Conservation (phyloP, 2,797 vertebrate genomes). For the Cirrhinus molitorella region DNA sequence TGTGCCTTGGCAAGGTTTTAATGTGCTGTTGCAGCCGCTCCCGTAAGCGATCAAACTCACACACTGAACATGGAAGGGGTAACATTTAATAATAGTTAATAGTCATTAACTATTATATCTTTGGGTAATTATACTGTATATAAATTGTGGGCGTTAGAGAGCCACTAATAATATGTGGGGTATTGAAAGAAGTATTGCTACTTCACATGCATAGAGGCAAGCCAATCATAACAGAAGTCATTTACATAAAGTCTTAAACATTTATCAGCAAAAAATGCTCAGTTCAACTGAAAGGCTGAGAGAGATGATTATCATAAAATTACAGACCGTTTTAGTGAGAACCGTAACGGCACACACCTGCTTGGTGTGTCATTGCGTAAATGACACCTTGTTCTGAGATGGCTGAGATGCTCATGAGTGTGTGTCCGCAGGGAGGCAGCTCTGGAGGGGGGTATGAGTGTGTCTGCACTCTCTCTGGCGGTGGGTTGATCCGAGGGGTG, state of each 20-base stretch:
- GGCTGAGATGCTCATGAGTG: constrained; percentile 79
- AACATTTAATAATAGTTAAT: no score
- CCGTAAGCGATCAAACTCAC: constrained; percentile 78
- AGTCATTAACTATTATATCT: no score
- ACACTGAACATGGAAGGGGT: constrained; percentile 79
- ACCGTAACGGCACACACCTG: constrained; percentile 75
- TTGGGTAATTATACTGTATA: no score
- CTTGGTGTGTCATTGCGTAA: constrained; percentile 79
- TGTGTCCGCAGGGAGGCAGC: constrained; percentile 76
- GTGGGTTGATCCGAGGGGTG: constrained; percentile 46
- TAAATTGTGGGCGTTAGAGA: no score
- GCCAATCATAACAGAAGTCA: not conserved
- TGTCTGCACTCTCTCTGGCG: constrained; percentile 71
- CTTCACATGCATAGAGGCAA: not conserved
- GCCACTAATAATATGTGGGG: no score
- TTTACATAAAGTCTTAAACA: not conserved
- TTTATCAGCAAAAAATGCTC: not conserved
- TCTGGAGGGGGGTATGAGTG: constrained; percentile 80
- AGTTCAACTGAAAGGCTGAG: not conserved
- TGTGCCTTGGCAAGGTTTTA: constrained; percentile 83
- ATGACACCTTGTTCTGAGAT: constrained; percentile 87
- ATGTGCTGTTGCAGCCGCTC: constrained; percentile 83
- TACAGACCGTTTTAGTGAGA: not conserved
- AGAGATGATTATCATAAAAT: not conserved
- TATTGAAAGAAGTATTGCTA: not conserved